Conservation (phyloP, 2,797 vertebrate species). For the Buphagus erythrorhynchus region DNA sequence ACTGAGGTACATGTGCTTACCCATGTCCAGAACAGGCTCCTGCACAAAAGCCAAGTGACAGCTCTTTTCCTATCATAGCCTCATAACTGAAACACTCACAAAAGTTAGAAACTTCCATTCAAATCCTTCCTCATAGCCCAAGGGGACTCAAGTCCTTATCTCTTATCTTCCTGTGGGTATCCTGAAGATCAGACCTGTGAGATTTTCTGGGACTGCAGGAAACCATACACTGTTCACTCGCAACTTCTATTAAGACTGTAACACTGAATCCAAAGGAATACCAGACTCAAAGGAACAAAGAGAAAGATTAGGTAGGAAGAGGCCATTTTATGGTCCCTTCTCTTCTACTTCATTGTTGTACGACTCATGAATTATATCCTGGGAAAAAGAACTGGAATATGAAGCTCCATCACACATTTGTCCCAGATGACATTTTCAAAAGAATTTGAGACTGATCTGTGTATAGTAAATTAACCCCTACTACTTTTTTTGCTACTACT, state of each 20-base stretch:
- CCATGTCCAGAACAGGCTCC: background rate
- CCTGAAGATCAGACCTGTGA: background rate
- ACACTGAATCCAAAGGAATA: background rate
- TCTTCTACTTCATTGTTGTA: background rate
- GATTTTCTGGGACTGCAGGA: background rate
- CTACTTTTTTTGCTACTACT: background rate
- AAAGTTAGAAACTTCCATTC: background rate
- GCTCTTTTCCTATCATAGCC: background rate
- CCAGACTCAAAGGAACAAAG: background rate
- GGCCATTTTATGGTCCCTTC: background rate
- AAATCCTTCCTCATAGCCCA: background rate
- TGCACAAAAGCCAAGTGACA: background rate
- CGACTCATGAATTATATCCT: background rate
- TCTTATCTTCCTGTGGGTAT: background rate
- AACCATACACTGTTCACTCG: background rate
- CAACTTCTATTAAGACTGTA: background rate
- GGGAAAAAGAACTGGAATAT: background rate
- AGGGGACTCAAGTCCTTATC: background rate
- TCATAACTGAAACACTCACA: background rate
- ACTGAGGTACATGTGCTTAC: accelerated
- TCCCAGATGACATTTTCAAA: background rate
- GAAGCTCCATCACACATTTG: background rate
- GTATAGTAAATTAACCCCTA: background rate
- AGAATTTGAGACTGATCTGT: background rate
- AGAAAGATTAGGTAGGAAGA: background rate